Percentiles rank a stretch among this genome's conserved stretches.
Conservation (phyloP, 1,140 invertebrate genomes). For the Lithobius niger region DNA sequence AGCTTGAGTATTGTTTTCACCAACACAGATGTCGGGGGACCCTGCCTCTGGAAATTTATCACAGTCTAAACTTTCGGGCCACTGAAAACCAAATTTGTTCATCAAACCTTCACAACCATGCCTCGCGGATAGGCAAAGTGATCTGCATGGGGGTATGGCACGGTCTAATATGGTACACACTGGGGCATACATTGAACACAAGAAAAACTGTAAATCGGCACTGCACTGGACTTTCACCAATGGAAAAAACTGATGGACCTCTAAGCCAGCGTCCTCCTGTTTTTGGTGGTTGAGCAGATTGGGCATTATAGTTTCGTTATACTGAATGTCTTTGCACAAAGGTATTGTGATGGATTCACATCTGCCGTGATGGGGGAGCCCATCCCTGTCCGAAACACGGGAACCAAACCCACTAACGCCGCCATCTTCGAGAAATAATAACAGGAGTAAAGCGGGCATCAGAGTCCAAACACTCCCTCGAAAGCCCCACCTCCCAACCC, state of each 20-base stretch:
- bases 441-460: too few species aligned
- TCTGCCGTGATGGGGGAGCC: slow-evolving; percentile 55
- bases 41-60: slow-evolving; percentile 68
- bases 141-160: slow-evolving; percentile 81
- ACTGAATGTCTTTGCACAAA: slow-evolving; percentile 79
- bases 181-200: slow-evolving; percentile 91
- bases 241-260: slow-evolving; percentile 86
- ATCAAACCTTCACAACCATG: slow-evolving; percentile 81
- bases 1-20: slow-evolving; percentile 53
- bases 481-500: too few species aligned
- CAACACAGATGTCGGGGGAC: slow-evolving; percentile 61
- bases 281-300: slow-evolving; percentile 84
- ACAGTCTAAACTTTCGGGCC: slow-evolving; percentile 90
- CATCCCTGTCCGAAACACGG: slow-evolving; percentile 26
- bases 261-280: slow-evolving; percentile 87
- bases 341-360: slow-evolving; percentile 88
- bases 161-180: slow-evolving; percentile 85
- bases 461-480: too few species aligned
- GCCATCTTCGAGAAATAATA: not conserved
- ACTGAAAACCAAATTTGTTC: slow-evolving; percentile 80
- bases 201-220: slow-evolving; percentile 81
- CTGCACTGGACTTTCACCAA: slow-evolving; percentile 94
- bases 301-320: slow-evolving; percentile 93
- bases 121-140: slow-evolving; percentile 74
- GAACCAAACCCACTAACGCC: not conserved